phyloP scores from a whole-genome alignment of 2,888 invertebrate genomes.

The Hartigia nigra region DNA sequence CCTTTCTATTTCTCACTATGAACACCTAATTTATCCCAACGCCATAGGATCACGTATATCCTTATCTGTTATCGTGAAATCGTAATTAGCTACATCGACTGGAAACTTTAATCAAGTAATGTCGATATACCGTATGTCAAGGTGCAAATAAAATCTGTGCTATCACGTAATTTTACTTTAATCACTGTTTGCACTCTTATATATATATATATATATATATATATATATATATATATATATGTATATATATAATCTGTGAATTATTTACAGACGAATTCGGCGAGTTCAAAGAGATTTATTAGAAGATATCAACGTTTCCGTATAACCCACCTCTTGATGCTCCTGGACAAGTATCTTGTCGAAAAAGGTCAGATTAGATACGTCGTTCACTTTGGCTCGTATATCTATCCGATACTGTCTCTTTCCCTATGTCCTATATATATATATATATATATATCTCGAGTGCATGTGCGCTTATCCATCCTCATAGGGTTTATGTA shows the following conservation, averaged over 20 bases:
- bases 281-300: neutral
- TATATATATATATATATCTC: neutral
- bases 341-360: conserved; percentile 53
- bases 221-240: neutral
- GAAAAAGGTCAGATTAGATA: conserved; percentile 64
- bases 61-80: neutral
- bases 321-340: neutral
- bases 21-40: neutral
- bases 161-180: neutral
- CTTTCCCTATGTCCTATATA: conserved; percentile 26
- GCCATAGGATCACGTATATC: neutral
- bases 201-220: neutral
- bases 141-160: neutral
- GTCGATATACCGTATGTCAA: neutral
- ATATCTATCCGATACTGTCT: conserved; percentile 57
- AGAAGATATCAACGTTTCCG: neutral
- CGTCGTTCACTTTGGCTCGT: conserved; percentile 58
- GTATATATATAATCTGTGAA: neutral
- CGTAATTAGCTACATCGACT: neutral
- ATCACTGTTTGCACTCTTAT: neutral
- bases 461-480: conserved; percentile 25
- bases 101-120: neutral
- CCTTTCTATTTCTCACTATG: neutral
- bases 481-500: neutral
- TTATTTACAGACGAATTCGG: neutral